These are phyloP conservation scores for Agrochola lota DNA, from an alignment of 2,888 invertebrate genomes.

Conservation along the genomic window DNA sequence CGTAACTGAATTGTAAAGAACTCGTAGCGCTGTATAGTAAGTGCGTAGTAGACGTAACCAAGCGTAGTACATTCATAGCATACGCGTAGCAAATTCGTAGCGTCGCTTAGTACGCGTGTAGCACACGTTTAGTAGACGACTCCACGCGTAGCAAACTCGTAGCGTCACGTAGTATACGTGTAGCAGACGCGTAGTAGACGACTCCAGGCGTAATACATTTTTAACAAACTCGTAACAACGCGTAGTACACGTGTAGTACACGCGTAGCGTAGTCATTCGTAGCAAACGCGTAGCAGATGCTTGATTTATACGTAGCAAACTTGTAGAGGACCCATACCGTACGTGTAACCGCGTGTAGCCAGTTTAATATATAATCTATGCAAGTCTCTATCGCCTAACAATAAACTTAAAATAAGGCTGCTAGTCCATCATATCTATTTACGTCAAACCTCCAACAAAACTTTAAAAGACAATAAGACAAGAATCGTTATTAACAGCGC, in stretches of 20 bases:
- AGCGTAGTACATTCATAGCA: not conserved
- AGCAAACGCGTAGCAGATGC: not conserved
- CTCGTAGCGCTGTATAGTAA: not conserved
- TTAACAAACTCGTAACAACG: not conserved
- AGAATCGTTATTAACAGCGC: slow-evolving; percentile 72
- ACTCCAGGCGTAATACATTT: not conserved
- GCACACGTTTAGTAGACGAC: not conserved
- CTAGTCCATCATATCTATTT: slow-evolving; percentile 5
- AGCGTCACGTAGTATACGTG: not conserved
- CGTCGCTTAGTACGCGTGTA: not conserved
- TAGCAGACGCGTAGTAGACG: not conserved
- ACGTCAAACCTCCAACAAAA: slow-evolving; percentile 18
- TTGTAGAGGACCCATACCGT: not conserved
- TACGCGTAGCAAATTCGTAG: not conserved
- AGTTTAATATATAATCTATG: not conserved
- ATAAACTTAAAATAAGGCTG: slow-evolving; percentile 2
- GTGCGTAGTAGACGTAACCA: not conserved
- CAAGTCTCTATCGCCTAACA: not conserved
- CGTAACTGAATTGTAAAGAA: not conserved
- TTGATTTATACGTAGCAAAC: slow-evolving; percentile 4
- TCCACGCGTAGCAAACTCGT: not conserved
- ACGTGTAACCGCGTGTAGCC: not conserved
- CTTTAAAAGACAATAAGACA: slow-evolving; percentile 57
- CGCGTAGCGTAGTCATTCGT: not conserved
- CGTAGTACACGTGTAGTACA: not conserved